Evolutionary conservation across 2,888 invertebrate species (phyloP).

Genomic region (Agrenia bidenticulata): DNA sequence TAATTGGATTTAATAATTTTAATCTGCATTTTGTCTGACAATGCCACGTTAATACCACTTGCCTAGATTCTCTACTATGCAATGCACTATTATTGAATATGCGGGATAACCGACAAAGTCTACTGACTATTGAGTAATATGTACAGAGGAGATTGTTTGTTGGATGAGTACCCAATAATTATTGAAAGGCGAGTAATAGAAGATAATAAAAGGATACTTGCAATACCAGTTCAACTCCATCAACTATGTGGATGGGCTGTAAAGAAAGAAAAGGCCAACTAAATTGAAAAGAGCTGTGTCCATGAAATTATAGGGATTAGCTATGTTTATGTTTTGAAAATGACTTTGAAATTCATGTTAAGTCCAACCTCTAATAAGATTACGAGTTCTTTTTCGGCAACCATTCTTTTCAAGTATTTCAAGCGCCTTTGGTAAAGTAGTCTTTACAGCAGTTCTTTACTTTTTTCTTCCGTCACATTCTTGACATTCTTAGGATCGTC

Average conservation of each 20-base stretch:
- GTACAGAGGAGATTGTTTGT: not conserved
- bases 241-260: not conserved
- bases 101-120: no score
- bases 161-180: conserved; percentile 6
- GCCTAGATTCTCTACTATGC: no score
- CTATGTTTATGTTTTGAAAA: conserved; percentile 19
- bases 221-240: not conserved
- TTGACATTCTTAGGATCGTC: no score
- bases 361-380: conserved; percentile 30
- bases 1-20: no score
- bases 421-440: no score
- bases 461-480: no score
- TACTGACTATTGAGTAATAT: no score
- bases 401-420: conserved; percentile 3
- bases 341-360: conserved; percentile 26
- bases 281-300: conserved; percentile 15
- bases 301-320: conserved; percentile 17
- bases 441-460: no score
- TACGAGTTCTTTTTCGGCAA: conserved; percentile 12
- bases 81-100: no score
- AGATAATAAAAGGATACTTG: not conserved
- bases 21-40: no score
- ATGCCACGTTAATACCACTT: no score
- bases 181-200: not conserved
- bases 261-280: not conserved